Evolutionary conservation across 2,888 invertebrate species (phyloP), one percentile per base, ranked within the genome.

Genomic region (Torymus auratus): DNA sequence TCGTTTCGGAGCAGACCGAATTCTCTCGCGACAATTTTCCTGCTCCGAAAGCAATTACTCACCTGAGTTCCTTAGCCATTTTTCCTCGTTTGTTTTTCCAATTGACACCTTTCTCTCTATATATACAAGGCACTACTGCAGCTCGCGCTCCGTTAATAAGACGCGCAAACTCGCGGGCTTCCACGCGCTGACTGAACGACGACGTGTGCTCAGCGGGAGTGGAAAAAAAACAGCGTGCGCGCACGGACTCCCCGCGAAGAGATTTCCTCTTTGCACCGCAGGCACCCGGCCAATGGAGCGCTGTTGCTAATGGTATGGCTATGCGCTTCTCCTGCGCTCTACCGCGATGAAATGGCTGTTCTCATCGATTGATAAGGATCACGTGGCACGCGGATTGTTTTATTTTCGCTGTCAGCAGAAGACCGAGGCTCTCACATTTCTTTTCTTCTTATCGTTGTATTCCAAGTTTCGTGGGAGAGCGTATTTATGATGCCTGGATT

Each of bases 21-120:
- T 41, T 41, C 41, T 41, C 1, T 41, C 7, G 41, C 41, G 41
- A 7, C 5, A 41, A 41, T 41, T 41, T 7, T 41, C 41, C 41
- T 1, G 67, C 11, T 69, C 52, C 15, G 0, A 0, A 62, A 3
- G 12, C 2, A 56, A 61, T 65, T n/a, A 17, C 78, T 5, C 60
- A 81, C 81, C 81, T 81, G 2, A 78, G 4, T 56, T 78, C 78
- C 12, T 70, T 81, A 13, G 81, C 55, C 81, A 81, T 81, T 14
- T 74, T 73, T 13, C 41, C 7, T 41, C 41, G 5, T 7, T 41
- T 41, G 41, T 41, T 41, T 41, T 4, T 41, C 41, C 41, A 41
- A 41, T 41, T 41, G 41, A 7, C 0, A 7, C 41, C 41, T 41
- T 41, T 41, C 41, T 41, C 41, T 41, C 7, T 41, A 41, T 41